These are phyloP conservation scores for Apodemia zela DNA, from an alignment of 2,888 invertebrate species.

Conservation along the genomic window DNA sequence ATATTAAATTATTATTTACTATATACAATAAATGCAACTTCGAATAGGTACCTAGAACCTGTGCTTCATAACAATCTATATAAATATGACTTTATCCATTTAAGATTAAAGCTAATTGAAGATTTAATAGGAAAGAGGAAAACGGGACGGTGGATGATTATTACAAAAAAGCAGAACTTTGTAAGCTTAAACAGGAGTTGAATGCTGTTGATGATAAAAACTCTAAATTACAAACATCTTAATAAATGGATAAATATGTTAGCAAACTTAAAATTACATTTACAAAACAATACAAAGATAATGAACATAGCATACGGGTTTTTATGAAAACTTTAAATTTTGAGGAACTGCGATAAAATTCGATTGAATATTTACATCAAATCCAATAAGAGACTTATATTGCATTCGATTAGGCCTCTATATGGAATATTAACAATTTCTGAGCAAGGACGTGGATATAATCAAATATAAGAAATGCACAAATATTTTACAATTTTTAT, in stretches of 20 bases:
- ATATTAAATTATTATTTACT: slow-evolving; percentile 48
- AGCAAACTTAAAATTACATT: background rate
- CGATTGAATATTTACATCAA: slow-evolving; percentile 23
- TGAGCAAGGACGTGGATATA: slow-evolving; percentile 6
- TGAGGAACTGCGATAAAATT: slow-evolving; percentile 17
- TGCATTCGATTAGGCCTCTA: slow-evolving; percentile 30
- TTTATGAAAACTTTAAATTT: slow-evolving; percentile 5
- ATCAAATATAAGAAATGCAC: background rate
- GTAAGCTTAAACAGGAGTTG: slow-evolving; percentile 23
- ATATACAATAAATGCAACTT: slow-evolving; percentile 79
- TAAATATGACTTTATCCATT: slow-evolving; percentile 63
- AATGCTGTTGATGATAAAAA: slow-evolving; percentile 14
- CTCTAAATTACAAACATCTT: background rate
- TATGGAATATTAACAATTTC: slow-evolving; percentile 18
- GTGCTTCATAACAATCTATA: slow-evolving; percentile 79
- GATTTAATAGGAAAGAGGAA: slow-evolving; percentile 70
- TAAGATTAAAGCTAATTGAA: slow-evolving; percentile 70
- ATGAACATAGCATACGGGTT: background rate
- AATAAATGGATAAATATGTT: background rate
- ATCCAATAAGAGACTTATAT: slow-evolving; percentile 17
- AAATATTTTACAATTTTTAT: background rate
- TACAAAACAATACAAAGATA: background rate
- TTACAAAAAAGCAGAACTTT: slow-evolving; percentile 53
- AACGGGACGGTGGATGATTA: slow-evolving; percentile 75
- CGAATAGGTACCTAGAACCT: slow-evolving; percentile 70